Percentiles rank a stretch among this genome's conserved stretches.
Conservation (phyloP, 2,888 invertebrate species). For the Steinernema hermaphroditum region DNA sequence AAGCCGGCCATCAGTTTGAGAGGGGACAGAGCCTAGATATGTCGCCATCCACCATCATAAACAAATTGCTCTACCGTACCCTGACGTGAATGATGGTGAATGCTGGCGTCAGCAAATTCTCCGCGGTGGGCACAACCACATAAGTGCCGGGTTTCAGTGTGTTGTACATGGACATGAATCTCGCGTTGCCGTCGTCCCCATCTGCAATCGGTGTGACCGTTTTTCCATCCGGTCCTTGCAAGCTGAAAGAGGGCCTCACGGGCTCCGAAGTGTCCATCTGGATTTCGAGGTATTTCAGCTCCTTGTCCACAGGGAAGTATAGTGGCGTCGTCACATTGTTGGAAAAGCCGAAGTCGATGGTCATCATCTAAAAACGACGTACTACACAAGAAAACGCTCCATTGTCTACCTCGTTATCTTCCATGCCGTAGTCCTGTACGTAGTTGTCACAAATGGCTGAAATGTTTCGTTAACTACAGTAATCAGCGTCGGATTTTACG, state of each 20-base stretch:
- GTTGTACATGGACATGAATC: constrained; percentile 33
- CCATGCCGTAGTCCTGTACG: no score
- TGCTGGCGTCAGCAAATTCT: constrained; percentile 35
- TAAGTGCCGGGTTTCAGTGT: constrained; percentile 43
- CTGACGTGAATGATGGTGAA: constrained; percentile 42
- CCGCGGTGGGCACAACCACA: constrained; percentile 41
- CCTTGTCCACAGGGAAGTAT: no score
- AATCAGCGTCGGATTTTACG: constrained; percentile 37
- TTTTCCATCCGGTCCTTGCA: no score
- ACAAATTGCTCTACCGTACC: constrained; percentile 29
- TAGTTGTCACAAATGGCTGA: constrained; percentile 49
- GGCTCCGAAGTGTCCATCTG: no score
- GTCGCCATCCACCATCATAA: no score
- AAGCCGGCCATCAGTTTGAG: constrained; percentile 28
- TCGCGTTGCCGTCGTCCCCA: neutral
- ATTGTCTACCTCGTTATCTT: neutral
- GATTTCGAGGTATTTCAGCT: no score
- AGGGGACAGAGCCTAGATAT: constrained; percentile 1
- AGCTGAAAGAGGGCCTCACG: no score
- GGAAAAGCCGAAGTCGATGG: constrained; percentile 16
- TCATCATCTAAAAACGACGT: neutral
- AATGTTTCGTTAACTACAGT: constrained; percentile 18
- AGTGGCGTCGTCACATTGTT: neutral
- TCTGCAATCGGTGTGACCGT: neutral
- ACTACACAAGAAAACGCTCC: neutral